A percentile compares a stretch with the other conserved stretches of the same genome.
These are phyloP conservation scores for Corydoras maculifer DNA, from an alignment of 2,113 vertebrate genomes.

Conservation along the genomic window DNA sequence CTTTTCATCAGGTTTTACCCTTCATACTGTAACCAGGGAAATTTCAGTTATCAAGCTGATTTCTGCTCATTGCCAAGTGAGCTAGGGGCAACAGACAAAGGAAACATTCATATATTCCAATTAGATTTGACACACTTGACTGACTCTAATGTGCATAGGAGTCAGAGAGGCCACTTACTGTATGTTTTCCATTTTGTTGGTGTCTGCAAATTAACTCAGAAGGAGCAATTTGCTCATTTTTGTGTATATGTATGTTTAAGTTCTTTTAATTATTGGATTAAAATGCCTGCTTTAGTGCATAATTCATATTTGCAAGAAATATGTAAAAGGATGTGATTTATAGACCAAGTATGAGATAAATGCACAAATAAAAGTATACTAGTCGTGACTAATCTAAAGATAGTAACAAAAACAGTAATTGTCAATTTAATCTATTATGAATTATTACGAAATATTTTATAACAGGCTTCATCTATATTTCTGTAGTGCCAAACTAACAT, in stretches of 20 bases:
- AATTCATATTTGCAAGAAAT: conserved; percentile 14
- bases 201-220: conserved; percentile 53
- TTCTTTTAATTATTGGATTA: conserved; percentile 49
- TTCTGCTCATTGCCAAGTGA: conserved; percentile 44
- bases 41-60: conserved; percentile 41
- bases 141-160: conserved; percentile 45
- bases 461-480: too few relatives aligned
- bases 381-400: too few relatives aligned
- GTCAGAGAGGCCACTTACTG: conserved; percentile 43
- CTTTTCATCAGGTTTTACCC: conserved; percentile 34
- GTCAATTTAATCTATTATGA: too few relatives aligned
- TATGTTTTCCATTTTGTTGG: conserved; percentile 59
- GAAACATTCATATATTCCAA: conserved; percentile 64
- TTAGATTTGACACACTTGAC: conserved; percentile 59
- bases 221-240: conserved; percentile 35
- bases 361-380: too few relatives aligned
- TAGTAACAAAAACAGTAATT: too few relatives aligned
- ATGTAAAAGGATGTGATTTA: conserved; percentile 27
- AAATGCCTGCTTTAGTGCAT: not conserved
- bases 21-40: conserved; percentile 41
- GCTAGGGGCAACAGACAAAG: conserved; percentile 51
- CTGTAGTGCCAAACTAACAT: too few relatives aligned
- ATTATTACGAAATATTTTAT: too few relatives aligned
- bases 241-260: conserved; percentile 25
- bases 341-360: not conserved